Percentiles rank a stretch among this genome's conserved stretches.
Evolutionary conservation across 2,888 invertebrate species (phyloP).

Genomic region (Tromatobia lineatoria): DNA sequence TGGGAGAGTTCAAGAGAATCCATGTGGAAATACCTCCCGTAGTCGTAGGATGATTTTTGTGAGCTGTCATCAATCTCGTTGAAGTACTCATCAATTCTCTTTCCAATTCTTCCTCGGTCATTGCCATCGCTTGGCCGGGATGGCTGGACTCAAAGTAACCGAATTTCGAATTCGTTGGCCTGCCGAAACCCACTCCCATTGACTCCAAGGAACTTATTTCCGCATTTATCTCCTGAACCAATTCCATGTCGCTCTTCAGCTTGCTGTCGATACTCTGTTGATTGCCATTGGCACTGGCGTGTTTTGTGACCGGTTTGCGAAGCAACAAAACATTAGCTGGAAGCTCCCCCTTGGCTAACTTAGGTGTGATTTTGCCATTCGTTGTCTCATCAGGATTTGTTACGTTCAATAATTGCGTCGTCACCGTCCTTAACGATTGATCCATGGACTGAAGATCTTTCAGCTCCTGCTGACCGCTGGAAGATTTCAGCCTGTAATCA

Average conservation of each 20-base stretch:
- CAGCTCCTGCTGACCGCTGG: constrained; percentile 72
- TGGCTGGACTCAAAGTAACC: constrained; percentile 85
- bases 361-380: constrained; percentile 41
- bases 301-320: constrained; percentile 65
- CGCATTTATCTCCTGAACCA: constrained; percentile 69
- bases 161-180: constrained; percentile 83
- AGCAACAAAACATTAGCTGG: constrained; percentile 61
- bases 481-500: constrained; percentile 66
- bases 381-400: constrained; percentile 71
- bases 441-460: constrained; percentile 82
- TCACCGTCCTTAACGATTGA: constrained; percentile 82
- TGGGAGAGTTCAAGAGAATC: constrained; percentile 89
- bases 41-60: constrained; percentile 86
- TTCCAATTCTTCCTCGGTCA: constrained; percentile 89
- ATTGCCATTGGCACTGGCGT: constrained; percentile 39
- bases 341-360: constrained; percentile 57
- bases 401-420: constrained; percentile 83
- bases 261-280: constrained; percentile 29
- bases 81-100: constrained; percentile 83
- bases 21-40: constrained; percentile 92
- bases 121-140: constrained; percentile 89
- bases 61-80: constrained; percentile 74
- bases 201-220: constrained; percentile 70
- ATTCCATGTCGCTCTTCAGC: constrained; percentile 59
- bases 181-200: constrained; percentile 74